Conservation (phyloP, 1,140 invertebrate species). For the Gryon sp. region DNA sequence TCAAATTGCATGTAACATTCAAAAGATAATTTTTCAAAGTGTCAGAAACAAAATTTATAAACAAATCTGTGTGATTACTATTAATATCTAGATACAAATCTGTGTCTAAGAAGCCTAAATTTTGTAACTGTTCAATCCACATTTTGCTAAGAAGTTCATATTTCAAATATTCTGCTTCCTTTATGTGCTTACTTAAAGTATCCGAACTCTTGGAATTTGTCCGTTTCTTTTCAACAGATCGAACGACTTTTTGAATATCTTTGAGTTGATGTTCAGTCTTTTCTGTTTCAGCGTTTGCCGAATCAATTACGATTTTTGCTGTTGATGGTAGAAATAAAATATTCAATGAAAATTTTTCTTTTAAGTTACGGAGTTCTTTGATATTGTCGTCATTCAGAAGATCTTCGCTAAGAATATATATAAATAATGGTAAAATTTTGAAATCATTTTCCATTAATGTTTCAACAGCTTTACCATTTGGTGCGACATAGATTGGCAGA, state of each 20-base stretch:
- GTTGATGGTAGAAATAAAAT: not conserved
- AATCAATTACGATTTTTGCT: too few species aligned
- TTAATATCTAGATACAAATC: slow-evolving; percentile 62
- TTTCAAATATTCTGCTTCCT: slow-evolving; percentile 40
- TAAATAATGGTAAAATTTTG: slow-evolving; percentile 82
- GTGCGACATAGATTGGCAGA: slow-evolving; percentile 86
- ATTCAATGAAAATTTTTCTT: slow-evolving; percentile 67
- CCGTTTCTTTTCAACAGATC: not conserved
- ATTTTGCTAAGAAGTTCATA: slow-evolving; percentile 70
- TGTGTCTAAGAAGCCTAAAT: slow-evolving; percentile 67
- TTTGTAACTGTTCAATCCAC: slow-evolving; percentile 74
- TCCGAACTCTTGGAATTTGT: slow-evolving; percentile 64
- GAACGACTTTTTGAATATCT: not conserved
- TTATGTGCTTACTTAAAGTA: slow-evolving; percentile 69
- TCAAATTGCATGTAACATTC: slow-evolving; percentile 69
- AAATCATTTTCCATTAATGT: slow-evolving; percentile 78
- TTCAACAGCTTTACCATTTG: slow-evolving; percentile 78
- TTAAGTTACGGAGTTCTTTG: slow-evolving; percentile 81
- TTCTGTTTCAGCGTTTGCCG: too few species aligned
- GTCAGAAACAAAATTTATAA: slow-evolving; percentile 69
- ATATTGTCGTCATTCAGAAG: slow-evolving; percentile 82
- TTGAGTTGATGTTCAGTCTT: not conserved
- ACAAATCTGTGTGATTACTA: slow-evolving; percentile 66
- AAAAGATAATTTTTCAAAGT: slow-evolving; percentile 71
- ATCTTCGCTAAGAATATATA: slow-evolving; percentile 83